Conservation (phyloP, 2,888 invertebrate genomes). For the Caenorhabditis sp. region DNA sequence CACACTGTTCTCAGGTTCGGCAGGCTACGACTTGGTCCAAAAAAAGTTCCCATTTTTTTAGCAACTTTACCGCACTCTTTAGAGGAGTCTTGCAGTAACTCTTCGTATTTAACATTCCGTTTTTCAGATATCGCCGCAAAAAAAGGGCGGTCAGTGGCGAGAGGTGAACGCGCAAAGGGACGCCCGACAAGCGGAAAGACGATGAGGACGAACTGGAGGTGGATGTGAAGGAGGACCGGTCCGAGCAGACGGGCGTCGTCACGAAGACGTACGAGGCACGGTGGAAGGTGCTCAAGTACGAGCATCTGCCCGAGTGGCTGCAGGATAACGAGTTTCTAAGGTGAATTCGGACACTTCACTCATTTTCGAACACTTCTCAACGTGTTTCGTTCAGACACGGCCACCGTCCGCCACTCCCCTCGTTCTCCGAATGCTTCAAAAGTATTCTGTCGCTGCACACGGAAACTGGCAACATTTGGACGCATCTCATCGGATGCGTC, state of each 20-base stretch:
- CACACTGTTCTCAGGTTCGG: constrained; percentile 49
- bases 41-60: neutral
- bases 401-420: constrained; percentile 95
- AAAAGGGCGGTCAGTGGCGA: constrained; percentile 72
- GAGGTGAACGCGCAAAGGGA: constrained; percentile 64
- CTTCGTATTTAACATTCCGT: neutral
- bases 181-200: constrained; percentile 53
- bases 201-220: constrained; percentile 70
- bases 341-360: constrained; percentile 9
- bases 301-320: constrained; percentile 91
- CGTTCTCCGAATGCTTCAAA: constrained; percentile 96
- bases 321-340: constrained; percentile 82
- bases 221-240: constrained; percentile 71
- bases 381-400: constrained; percentile 81
- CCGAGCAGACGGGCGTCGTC: constrained; percentile 69
- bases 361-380: neutral
- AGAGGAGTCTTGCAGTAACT: no score
- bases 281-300: constrained; percentile 84
- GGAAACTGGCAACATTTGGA: constrained; percentile 99
- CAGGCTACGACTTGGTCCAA: neutral
- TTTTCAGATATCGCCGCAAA: constrained; percentile 70
- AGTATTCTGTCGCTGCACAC: constrained; percentile 98
- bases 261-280: constrained; percentile 70
- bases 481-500: constrained; percentile 86
- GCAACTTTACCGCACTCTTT: no score